Conservation (phyloP, 2,797 vertebrate species). For the Scarus forsteni region DNA sequence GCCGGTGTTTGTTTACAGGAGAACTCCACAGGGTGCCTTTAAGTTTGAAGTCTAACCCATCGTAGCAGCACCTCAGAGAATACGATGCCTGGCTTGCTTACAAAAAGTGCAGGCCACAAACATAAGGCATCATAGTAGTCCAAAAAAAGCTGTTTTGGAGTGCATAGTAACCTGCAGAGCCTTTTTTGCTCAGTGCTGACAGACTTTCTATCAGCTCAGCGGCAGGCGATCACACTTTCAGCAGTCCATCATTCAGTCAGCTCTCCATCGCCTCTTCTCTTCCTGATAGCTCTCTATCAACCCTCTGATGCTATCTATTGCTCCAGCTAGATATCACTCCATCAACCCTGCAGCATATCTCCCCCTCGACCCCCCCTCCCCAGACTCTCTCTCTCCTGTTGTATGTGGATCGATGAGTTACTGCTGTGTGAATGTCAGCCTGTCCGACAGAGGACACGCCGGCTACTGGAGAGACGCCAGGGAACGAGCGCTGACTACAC, state of each 20-base stretch:
- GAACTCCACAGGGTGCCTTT: constrained; percentile 4
- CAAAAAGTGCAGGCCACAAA: constrained; percentile 24
- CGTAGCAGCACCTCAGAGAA: constrained; percentile 17
- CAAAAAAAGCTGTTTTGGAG: constrained; percentile 29
- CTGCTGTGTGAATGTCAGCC: constrained; percentile 73
- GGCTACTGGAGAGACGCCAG: constrained; percentile 55
- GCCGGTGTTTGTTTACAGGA: constrained; percentile 32
- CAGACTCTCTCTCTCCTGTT: constrained; percentile 4
- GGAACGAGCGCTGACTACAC: constrained; percentile 54
- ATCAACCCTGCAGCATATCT: constrained; percentile 53
- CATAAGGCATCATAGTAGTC: constrained; percentile 17
- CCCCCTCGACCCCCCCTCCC: constrained; percentile 26
- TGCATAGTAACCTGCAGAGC: constrained; percentile 20
- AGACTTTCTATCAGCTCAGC: constrained; percentile 54
- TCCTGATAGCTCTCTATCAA: constrained; percentile 69
- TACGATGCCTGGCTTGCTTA: constrained; percentile 10
- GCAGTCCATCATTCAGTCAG: constrained; percentile 60
- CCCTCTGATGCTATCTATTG: constrained; percentile 64
- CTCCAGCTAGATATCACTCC: constrained; percentile 58
- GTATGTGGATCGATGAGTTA: constrained; percentile 68
- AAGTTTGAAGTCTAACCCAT: constrained; percentile 7
- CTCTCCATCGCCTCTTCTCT: constrained; percentile 36
- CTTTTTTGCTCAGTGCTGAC: constrained; percentile 41
- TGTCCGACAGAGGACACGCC: constrained; percentile 68
- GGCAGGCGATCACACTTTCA: constrained; percentile 46